phyloP scores from a whole-genome alignment of 2,888 invertebrate genomes.

The Monochamus alternatus region DNA sequence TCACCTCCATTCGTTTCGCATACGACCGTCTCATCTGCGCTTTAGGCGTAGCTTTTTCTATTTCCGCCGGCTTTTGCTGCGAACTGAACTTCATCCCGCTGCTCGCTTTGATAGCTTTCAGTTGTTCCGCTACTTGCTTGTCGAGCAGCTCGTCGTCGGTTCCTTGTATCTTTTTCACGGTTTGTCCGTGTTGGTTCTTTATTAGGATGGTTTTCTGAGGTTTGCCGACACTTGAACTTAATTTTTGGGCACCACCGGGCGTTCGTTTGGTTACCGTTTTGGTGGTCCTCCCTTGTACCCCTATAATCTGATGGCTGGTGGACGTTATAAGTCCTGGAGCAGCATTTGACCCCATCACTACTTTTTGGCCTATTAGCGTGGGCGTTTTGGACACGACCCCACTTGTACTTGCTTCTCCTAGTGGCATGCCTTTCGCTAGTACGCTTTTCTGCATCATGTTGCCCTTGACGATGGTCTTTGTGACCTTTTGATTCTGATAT shows the following conservation, averaged over 20 bases:
- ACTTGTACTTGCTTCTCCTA: slow-evolving; percentile 36
- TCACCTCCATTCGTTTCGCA: slow-evolving; percentile 50
- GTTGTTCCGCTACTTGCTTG: slow-evolving; percentile 65
- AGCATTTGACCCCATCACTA: slow-evolving; percentile 32
- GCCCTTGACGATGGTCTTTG: slow-evolving; percentile 58
- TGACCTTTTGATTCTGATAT: slow-evolving; percentile 68
- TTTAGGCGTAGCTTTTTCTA: slow-evolving; percentile 23
- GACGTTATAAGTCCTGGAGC: slow-evolving; percentile 27
- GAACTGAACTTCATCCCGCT: slow-evolving; percentile 46
- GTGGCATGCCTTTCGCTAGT: slow-evolving; percentile 31
- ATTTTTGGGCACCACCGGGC: slow-evolving; percentile 10
- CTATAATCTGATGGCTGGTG: slow-evolving; percentile 12
- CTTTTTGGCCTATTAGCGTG: slow-evolving; percentile 40
- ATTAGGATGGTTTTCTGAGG: slow-evolving; percentile 67
- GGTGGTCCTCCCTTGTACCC: slow-evolving; percentile 28
- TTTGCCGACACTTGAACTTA: slow-evolving; percentile 28
- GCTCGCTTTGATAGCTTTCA: slow-evolving; percentile 69
- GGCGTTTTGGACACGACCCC: slow-evolving; percentile 37
- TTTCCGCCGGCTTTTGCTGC: slow-evolving; percentile 32
- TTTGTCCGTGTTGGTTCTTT: slow-evolving; percentile 68
- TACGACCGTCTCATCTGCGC: slow-evolving; percentile 43
- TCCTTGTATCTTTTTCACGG: slow-evolving; percentile 64
- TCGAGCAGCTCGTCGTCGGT: slow-evolving; percentile 50
- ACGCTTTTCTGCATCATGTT: slow-evolving; percentile 54
- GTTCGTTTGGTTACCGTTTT: slow-evolving; percentile 35